A percentile compares a stretch with the other conserved stretches of the same genome.
Conservation (phyloP, 2,888 invertebrate genomes). For the Oligia latruncula region DNA sequence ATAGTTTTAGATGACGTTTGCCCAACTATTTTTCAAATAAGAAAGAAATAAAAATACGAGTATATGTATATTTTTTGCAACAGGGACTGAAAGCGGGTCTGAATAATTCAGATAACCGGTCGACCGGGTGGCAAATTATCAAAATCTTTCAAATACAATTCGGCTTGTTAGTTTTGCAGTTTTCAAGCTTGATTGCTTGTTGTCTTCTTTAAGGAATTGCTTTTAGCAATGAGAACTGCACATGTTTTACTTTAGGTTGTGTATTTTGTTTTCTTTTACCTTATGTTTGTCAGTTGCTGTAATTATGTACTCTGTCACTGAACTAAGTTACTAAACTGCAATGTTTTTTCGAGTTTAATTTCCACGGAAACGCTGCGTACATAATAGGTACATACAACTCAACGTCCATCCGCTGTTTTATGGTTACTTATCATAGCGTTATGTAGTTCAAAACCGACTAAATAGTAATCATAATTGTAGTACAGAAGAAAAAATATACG, state of each 20-base stretch:
- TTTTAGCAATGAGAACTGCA: background rate
- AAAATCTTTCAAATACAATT: background rate
- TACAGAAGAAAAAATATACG: background rate
- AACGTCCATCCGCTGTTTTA: background rate
- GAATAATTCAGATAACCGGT: background rate
- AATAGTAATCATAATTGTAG: conserved; percentile 27
- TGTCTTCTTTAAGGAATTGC: background rate
- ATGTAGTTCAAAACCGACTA: conserved; percentile 4
- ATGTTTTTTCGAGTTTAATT: background rate
- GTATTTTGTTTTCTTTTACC: background rate
- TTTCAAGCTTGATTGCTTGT: background rate
- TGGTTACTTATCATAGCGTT: conserved; percentile 4
- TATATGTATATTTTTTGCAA: too few species aligned
- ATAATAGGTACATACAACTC: background rate
- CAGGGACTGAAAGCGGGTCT: too few species aligned
- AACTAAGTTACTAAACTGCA: background rate
- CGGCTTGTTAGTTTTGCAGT: background rate
- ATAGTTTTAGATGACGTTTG: too few species aligned
- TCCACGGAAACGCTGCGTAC: background rate
- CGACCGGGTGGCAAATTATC: background rate
- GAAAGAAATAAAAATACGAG: too few species aligned
- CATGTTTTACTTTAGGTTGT: background rate
- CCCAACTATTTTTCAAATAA: too few species aligned
- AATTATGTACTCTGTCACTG: too few species aligned
- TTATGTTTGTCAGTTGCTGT: too few species aligned